phyloP scores from a whole-genome alignment of 2,113 vertebrate genomes.

The Semicossyphus pulcher region DNA sequence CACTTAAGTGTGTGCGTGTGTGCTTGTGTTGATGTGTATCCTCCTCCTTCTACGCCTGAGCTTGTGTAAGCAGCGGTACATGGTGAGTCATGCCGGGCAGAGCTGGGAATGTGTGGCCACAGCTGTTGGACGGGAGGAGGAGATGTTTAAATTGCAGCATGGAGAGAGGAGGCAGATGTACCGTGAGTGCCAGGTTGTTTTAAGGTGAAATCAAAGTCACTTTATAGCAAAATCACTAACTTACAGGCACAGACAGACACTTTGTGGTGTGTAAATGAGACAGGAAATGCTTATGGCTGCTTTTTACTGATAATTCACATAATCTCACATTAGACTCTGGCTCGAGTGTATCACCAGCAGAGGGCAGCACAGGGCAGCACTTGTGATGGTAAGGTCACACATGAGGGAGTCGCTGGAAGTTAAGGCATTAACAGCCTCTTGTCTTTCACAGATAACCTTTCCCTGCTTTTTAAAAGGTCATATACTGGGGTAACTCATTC shows the following conservation, averaged over 20 bases:
- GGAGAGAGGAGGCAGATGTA: slow-evolving; percentile 13
- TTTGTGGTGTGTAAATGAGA: too few relatives aligned
- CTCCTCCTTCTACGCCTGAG: slow-evolving; percentile 2
- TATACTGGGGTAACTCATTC: slow-evolving; percentile 7
- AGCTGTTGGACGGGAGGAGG: slow-evolving; percentile 17
- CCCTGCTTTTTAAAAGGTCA: slow-evolving; percentile 43
- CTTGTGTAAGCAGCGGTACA: slow-evolving; percentile 29
- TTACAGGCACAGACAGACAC: not conserved
- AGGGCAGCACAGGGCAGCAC: slow-evolving; percentile 60
- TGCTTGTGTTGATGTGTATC: slow-evolving; percentile 11
- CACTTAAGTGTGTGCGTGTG: not conserved
- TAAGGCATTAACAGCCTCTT: not conserved
- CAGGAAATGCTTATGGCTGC: too few relatives aligned
- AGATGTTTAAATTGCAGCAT: slow-evolving; percentile 20
- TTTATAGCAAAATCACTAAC: not conserved
- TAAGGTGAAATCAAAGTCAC: slow-evolving; percentile 25
- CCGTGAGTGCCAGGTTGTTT: not conserved
- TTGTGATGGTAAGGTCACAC: not conserved
- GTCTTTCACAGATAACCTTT: slow-evolving; percentile 28
- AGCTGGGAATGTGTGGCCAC: slow-evolving; percentile 18
- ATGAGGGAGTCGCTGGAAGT: not conserved
- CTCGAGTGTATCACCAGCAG: slow-evolving; percentile 42
- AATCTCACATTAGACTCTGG: not conserved
- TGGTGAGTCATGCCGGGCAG: slow-evolving; percentile 53
- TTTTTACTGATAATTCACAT: not conserved